Evolutionary conservation across 2,888 invertebrate genomes (phyloP).

Genomic region (Hypselothyrea guttata): DNA sequence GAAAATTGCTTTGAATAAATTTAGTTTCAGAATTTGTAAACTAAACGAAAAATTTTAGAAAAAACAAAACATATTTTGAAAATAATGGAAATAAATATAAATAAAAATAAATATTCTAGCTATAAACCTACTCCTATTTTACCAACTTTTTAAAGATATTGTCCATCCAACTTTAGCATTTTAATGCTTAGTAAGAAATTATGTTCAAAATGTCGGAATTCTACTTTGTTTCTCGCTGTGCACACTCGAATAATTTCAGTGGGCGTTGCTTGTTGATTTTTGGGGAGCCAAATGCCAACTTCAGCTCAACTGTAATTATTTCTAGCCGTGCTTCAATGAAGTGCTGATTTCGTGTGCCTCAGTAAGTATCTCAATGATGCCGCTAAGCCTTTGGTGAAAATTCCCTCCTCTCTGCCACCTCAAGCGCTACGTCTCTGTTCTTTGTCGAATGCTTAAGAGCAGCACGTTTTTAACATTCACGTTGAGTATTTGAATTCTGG

Average conservation of each 20-base stretch:
- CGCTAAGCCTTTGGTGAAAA: constrained; percentile 46
- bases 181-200: too few relatives aligned
- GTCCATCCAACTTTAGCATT: too few relatives aligned
- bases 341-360: constrained; percentile 48
- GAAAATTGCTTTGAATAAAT: too few relatives aligned
- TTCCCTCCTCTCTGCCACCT: neutral
- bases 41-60: too few relatives aligned
- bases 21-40: too few relatives aligned
- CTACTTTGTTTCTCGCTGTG: too few relatives aligned
- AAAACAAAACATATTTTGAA: too few relatives aligned
- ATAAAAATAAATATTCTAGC: too few relatives aligned
- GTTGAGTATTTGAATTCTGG: constrained; percentile 48
- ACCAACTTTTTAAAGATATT: too few relatives aligned
- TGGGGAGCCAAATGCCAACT: neutral
- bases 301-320: constrained; percentile 37
- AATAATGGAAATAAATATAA: too few relatives aligned
- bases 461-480: constrained; percentile 67
- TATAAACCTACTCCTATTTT: too few relatives aligned
- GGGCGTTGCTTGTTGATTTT: constrained; percentile 20
- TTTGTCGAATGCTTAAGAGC: constrained; percentile 30
- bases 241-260: constrained; percentile 14
- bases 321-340: constrained; percentile 50
- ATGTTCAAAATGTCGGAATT: too few relatives aligned
- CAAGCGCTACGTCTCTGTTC: constrained; percentile 1
- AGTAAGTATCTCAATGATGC: constrained; percentile 30